Conservation (phyloP, 1,140 invertebrate species). For the Bathynomus jamesi region DNA sequence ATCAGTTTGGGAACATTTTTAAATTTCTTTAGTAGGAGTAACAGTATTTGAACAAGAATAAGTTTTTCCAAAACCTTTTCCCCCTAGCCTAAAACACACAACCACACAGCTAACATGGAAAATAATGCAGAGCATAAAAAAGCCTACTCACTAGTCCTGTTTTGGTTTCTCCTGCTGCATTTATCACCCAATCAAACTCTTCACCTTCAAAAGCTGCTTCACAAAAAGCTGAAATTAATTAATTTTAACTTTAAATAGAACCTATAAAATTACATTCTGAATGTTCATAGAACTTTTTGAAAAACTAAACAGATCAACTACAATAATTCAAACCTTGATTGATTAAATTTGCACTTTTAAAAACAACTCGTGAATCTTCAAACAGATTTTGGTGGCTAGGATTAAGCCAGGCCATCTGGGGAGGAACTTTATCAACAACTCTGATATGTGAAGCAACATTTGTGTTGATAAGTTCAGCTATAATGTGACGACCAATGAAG, state of each 20-base stretch:
- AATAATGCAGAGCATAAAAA: no score
- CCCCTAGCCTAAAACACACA: no score
- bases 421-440: constrained; percentile 84
- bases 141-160: constrained; percentile 49
- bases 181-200: constrained; percentile 71
- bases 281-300: no score
- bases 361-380: constrained; percentile 66
- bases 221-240: constrained; percentile 62
- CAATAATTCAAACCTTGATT: constrained; percentile 56
- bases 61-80: no score
- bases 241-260: no score
- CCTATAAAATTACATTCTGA: no score
- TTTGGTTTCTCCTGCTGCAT: constrained; percentile 84
- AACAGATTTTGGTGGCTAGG: constrained; percentile 61
- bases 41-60: no score
- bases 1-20: no score
- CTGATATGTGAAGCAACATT: constrained; percentile 64
- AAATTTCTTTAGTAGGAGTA: no score
- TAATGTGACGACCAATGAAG: constrained; percentile 81
- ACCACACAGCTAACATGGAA: no score
- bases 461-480: constrained; percentile 69
- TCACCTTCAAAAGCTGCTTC: constrained; percentile 61
- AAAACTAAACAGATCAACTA: no score
- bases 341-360: constrained; percentile 82
- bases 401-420: constrained; percentile 82